A percentile compares a stretch with the other conserved stretches of the same genome.
These are phyloP conservation scores for Resseliella maxima DNA, from an alignment of 2,888 invertebrate genomes.

Conservation along the genomic window DNA sequence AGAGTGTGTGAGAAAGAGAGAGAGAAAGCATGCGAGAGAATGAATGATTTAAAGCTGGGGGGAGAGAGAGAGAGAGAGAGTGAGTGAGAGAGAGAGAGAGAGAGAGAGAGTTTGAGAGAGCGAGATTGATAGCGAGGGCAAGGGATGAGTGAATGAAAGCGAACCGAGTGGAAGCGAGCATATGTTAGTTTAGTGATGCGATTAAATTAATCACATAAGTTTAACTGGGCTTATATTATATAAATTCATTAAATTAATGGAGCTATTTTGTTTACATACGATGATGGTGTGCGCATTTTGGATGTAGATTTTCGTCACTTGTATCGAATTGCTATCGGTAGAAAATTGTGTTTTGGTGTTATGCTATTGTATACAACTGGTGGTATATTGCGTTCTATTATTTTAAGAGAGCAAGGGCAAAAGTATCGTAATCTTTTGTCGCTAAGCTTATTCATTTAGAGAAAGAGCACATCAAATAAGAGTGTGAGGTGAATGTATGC, in stretches of 20 bases:
- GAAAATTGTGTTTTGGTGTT: background rate
- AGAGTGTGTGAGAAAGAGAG: background rate
- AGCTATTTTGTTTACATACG: background rate
- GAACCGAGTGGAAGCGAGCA: background rate
- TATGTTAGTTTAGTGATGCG: slow-evolving; percentile 53
- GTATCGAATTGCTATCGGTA: slow-evolving; percentile 23
- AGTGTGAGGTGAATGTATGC: background rate
- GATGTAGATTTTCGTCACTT: slow-evolving; percentile 18
- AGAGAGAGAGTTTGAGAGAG: background rate
- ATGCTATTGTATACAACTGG: background rate
- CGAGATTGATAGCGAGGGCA: too few relatives aligned
- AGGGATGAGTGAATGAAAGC: background rate
- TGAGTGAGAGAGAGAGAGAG: background rate
- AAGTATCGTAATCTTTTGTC: slow-evolving; percentile 6
- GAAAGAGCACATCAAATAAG: background rate
- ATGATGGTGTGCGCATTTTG: slow-evolving; percentile 23
- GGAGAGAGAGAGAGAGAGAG: background rate
- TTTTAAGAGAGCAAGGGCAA: background rate
- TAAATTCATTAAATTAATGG: slow-evolving; percentile 51
- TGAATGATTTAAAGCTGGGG: too few relatives aligned
- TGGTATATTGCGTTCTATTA: too few relatives aligned
- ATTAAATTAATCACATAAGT: slow-evolving; percentile 56
- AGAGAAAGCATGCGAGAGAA: background rate
- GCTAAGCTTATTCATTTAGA: background rate
- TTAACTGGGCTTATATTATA: slow-evolving; percentile 52